Conservation (phyloP, 2,888 invertebrate genomes). For the Drosophila longiperda region DNA sequence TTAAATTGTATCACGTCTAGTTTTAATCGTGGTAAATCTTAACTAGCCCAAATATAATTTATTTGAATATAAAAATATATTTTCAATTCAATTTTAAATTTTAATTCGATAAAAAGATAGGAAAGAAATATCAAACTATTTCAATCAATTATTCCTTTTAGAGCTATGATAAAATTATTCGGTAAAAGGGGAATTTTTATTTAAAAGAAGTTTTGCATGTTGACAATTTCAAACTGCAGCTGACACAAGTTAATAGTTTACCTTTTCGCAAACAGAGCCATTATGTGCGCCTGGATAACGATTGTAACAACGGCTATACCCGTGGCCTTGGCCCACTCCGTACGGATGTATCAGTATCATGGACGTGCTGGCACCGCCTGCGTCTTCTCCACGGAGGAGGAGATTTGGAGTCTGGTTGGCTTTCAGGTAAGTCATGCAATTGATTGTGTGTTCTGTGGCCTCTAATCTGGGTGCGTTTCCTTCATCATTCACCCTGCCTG, state of each 20-base stretch:
- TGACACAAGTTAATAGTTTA: background rate
- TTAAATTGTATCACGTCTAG: no score
- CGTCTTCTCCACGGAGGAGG: constrained; percentile 88
- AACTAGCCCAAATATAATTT: no score
- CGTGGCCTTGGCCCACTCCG: constrained; percentile 91
- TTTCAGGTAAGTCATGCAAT: constrained; percentile 83
- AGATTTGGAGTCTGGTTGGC: constrained; percentile 86
- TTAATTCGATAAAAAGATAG: no score
- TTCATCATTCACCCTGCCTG: background rate
- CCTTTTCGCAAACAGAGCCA: constrained; percentile 86
- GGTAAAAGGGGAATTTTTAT: no score
- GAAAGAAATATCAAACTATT: no score
- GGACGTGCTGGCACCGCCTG: constrained; percentile 89
- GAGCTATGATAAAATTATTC: no score
- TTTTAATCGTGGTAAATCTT: no score
- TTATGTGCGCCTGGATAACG: constrained; percentile 92
- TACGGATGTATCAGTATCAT: constrained; percentile 88
- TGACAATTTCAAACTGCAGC: background rate
- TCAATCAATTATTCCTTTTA: no score
- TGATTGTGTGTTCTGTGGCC: constrained; percentile 44
- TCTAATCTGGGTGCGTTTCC: constrained; percentile 28
- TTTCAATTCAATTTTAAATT: no score
- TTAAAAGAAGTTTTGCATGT: background rate
- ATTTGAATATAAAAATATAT: no score
- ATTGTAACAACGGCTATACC: constrained; percentile 92